phyloP scores from a whole-genome alignment of 1,140 invertebrate species.

The Trichonephila inaurata region DNA sequence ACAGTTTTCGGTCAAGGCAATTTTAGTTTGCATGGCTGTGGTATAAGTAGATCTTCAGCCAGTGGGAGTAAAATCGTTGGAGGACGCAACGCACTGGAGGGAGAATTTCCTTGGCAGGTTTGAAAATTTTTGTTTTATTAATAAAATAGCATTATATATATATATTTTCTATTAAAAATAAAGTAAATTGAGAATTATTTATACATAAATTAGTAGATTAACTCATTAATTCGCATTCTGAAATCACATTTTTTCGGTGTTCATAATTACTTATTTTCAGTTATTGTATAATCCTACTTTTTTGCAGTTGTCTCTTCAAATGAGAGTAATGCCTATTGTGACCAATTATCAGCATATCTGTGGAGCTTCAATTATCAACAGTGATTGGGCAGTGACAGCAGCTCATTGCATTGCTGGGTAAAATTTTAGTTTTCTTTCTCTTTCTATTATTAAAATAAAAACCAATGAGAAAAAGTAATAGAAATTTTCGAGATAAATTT shows the following conservation, averaged over 20 bases:
- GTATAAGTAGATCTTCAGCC: conserved; percentile 58
- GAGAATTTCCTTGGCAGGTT: conserved; percentile 79
- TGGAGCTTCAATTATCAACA: conserved; percentile 84
- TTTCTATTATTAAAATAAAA: neutral
- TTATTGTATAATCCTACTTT: neutral
- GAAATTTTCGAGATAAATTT: neutral
- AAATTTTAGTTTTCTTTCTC: neutral
- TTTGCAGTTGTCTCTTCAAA: conserved; percentile 65
- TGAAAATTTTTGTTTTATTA: neutral
- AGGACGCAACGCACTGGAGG: conserved; percentile 76
- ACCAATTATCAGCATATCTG: conserved; percentile 82
- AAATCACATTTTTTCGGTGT: neutral
- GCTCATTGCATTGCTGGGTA: conserved; percentile 84
- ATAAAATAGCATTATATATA: neutral
- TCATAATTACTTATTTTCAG: neutral
- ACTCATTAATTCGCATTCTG: too few species aligned
- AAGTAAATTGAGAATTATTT: neutral
- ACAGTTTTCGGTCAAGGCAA: conserved; percentile 6
- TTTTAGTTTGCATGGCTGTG: conserved; percentile 57
- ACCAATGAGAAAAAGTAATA: neutral
- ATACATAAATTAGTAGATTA: neutral
- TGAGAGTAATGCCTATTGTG: conserved; percentile 69
- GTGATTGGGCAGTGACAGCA: conserved; percentile 84
- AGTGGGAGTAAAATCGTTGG: conserved; percentile 77
- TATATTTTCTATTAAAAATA: neutral